Base-by-base conservation (phyloP, 2,113 vertebrate genomes). In the Bubo blakistoni region DNA sequence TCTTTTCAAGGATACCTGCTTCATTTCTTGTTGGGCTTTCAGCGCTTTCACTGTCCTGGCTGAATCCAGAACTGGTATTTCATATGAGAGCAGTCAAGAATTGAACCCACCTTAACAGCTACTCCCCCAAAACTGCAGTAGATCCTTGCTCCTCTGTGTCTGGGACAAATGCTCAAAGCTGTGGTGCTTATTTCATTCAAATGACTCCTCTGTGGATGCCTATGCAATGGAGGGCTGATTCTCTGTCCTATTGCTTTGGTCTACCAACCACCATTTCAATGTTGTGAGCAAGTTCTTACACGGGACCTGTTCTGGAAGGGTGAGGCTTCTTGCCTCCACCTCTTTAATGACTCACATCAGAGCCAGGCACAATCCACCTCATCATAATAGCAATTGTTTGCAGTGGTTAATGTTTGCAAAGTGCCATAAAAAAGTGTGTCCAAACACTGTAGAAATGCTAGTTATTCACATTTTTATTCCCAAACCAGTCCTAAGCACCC, bases 381-480 rank as follows among this genome's bases (percentile, higher is more conserved):
- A 59, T 77, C 84, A 90, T 91, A 96, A 91, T 46, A 93, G 55
- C 71, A 83, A 78, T 93, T 94, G 86, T 91, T 96, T 84, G 55
- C 63, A 73, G 73, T 77, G 62, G 84, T 73, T 96, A 95, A 90
- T 95, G 58, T 94, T 96, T 96, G 84, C 71, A 74, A 90, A 96
- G 32, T 62, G 42, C 54, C 44, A 11, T 36, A 70, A 91, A 89
- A 74, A 87, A 91, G 27, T 25, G 26, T 81, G 51, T 86, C 42
- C 26, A 67, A 88, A 72, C 9, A 34, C 24, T 80, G 26, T 22
- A 29, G 49, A 83, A 88, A 66, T 66, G 38, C 51, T 91, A 30
- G 54, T 80, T 91, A 74, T 52, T 91, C 62, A 36, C 40, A 40
- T 70, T 96, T 90, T 90, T 90, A 47, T 93, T 77, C 73, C 11